These are phyloP conservation scores for Oncorhynchus gorbuscha DNA, from an alignment of 2,113 vertebrate genomes.

Conservation along the genomic window DNA sequence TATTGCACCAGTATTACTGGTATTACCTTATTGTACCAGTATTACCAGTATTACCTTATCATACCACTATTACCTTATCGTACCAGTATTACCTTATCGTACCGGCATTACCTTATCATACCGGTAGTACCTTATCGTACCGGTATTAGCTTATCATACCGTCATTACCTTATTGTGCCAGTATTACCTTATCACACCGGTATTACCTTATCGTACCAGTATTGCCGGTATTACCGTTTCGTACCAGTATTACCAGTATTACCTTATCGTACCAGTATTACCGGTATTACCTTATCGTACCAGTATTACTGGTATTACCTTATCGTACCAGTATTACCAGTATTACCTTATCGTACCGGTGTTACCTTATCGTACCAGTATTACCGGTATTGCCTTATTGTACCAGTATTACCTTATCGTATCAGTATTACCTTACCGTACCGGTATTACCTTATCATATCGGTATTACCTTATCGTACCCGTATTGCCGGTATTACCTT, in stretches of 20 bases:
- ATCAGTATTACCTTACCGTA: too few relatives aligned
- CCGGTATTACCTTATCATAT: too few relatives aligned
- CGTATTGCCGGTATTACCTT: not conserved
- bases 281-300: too few relatives aligned
- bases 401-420: not conserved
- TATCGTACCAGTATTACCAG: not conserved
- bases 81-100: constrained; percentile 57
- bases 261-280: too few relatives aligned
- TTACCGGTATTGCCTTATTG: too few relatives aligned
- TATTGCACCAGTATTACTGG: too few relatives aligned
- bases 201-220: too few relatives aligned
- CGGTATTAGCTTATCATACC: not conserved
- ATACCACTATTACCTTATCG: constrained; percentile 42
- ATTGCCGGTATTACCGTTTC: not conserved
- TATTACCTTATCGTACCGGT: not conserved
- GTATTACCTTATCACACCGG: too few relatives aligned
- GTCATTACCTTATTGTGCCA: too few relatives aligned
- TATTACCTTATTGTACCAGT: too few relatives aligned
- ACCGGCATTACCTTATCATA: constrained; percentile 47
- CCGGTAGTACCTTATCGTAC: not conserved
- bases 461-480: too few relatives aligned
- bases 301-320: not conserved
- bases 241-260: too few relatives aligned
- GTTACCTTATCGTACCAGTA: not conserved
- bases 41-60: constrained; percentile 51